A percentile compares a stretch with the other conserved stretches of the same genome.
Conservation (phyloP, 2,888 invertebrate genomes). For the Parnassius apollo region DNA sequence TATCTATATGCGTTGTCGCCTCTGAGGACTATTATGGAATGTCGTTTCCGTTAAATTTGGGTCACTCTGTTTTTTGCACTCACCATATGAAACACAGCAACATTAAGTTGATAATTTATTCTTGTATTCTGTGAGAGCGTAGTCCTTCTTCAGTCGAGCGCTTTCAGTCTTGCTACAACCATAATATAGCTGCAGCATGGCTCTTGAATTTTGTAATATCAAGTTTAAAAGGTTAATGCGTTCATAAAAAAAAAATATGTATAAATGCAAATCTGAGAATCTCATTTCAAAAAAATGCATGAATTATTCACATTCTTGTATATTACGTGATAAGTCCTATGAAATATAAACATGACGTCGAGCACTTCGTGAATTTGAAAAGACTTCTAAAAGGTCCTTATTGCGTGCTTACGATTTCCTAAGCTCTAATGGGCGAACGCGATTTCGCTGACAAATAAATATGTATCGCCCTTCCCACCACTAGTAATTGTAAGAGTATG, state of each 20-base stretch:
- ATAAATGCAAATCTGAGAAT: conserved; percentile 10
- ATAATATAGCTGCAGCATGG: too few species aligned
- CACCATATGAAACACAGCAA: too few species aligned
- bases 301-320: conserved; percentile 25
- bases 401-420: conserved; percentile 67
- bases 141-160: too few species aligned
- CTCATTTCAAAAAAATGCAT: conserved; percentile 21
- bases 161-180: too few species aligned
- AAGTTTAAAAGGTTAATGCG: too few species aligned
- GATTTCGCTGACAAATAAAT: conserved; percentile 77
- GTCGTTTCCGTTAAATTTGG: too few species aligned
- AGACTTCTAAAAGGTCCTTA: conserved; percentile 61
- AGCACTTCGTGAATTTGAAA: conserved; percentile 43
- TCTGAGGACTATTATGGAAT: too few species aligned
- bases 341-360: conserved; percentile 52
- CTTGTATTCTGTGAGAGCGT: too few species aligned
- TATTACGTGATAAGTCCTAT: conserved; percentile 43
- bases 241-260: not conserved
- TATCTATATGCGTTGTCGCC: too few species aligned
- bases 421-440: conserved; percentile 63
- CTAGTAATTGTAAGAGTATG: conserved; percentile 57
- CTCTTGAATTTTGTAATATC: too few species aligned
- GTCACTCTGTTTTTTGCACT: too few species aligned
- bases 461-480: conserved; percentile 58
- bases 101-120: too few species aligned